Conservation (phyloP, 2,888 invertebrate genomes). For the Nymphalis c-album region DNA sequence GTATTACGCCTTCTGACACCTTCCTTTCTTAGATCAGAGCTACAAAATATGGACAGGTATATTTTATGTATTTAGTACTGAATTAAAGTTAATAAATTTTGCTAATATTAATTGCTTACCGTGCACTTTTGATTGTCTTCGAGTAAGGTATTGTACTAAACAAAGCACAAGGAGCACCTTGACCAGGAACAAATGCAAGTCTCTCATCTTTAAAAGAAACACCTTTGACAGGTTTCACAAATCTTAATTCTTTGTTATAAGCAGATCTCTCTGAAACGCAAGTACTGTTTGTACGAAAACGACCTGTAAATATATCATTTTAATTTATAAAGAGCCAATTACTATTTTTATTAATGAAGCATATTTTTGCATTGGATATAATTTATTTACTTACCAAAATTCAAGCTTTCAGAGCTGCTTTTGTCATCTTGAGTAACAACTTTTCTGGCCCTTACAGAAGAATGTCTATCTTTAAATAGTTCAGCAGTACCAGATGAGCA, state of each 20-base stretch:
- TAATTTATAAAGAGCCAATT: slow-evolving; percentile 16
- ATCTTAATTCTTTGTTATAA: slow-evolving; percentile 80
- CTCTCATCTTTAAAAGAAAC: slow-evolving; percentile 89
- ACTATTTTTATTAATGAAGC: slow-evolving; percentile 12
- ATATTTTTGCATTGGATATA: not conserved
- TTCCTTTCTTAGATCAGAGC: slow-evolving; percentile 85
- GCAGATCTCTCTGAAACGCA: slow-evolving; percentile 81
- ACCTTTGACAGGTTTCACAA: slow-evolving; percentile 83
- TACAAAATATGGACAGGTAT: slow-evolving; percentile 40
- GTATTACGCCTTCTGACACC: slow-evolving; percentile 89
- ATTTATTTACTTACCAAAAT: slow-evolving; percentile 70
- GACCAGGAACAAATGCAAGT: slow-evolving; percentile 89
- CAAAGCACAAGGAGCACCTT: slow-evolving; percentile 90
- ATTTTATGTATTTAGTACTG: not conserved
- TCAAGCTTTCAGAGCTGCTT: slow-evolving; percentile 92
- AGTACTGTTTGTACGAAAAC: slow-evolving; percentile 76
- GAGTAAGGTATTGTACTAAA: slow-evolving; percentile 94
- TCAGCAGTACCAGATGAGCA: slow-evolving; percentile 68
- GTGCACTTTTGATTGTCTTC: slow-evolving; percentile 83
- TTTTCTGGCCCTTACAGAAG: slow-evolving; percentile 59
- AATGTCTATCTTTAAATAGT: slow-evolving; percentile 67
- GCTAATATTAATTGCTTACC: slow-evolving; percentile 65
- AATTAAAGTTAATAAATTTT: slow-evolving; percentile 5
- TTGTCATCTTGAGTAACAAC: slow-evolving; percentile 82
- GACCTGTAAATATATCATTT: slow-evolving; percentile 53